phyloP scores from a whole-genome alignment of 1,140 invertebrate species.

The Philotrypesis tridentata region DNA sequence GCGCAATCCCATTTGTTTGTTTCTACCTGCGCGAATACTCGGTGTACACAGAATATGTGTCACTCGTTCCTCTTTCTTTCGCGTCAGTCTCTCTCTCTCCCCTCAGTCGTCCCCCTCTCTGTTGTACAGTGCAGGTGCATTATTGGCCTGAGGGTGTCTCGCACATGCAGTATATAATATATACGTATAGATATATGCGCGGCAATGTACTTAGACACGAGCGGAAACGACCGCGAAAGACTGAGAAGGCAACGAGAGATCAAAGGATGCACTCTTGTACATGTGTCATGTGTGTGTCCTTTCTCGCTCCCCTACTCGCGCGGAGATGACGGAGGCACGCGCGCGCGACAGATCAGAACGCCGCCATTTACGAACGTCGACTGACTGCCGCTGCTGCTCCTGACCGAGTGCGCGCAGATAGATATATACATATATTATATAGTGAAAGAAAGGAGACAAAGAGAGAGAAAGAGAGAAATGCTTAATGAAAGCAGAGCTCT shows the following conservation, averaged over 20 bases:
- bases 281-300: background rate
- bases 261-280: no score
- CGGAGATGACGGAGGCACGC: constrained; percentile 38
- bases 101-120: background rate
- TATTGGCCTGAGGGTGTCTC: background rate
- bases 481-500: no score
- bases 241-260: no score
- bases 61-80: background rate
- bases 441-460: constrained; percentile 21
- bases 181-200: background rate
- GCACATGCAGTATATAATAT: background rate
- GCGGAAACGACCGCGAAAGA: no score
- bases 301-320: background rate
- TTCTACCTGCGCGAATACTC: background rate
- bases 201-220: background rate
- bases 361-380: constrained; percentile 67
- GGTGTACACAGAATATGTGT: background rate
- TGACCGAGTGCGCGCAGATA: background rate
- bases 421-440: background rate
- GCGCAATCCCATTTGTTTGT: background rate
- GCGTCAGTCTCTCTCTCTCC: no score
- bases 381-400: constrained; percentile 46
- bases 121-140: background rate
- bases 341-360: constrained; percentile 55
- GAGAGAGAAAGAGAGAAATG: constrained; percentile 47